These are phyloP conservation scores for Toxonevra muliebris DNA, from an alignment of 2,888 invertebrate genomes.

Conservation along the genomic window DNA sequence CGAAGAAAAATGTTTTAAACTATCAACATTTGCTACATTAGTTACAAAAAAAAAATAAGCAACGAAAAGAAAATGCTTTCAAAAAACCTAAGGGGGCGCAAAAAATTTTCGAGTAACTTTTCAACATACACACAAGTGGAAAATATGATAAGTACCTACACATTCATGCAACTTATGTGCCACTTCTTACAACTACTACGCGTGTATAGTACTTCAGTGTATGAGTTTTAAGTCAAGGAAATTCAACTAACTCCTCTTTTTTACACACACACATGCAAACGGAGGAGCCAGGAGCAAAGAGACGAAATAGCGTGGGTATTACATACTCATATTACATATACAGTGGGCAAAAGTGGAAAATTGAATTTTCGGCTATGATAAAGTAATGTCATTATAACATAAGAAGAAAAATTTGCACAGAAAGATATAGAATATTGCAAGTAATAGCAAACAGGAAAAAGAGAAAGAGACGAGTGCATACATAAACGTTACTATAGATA, in stretches of 20 bases:
- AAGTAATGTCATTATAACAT: too few relatives aligned
- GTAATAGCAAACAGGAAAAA: too few relatives aligned
- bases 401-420: too few relatives aligned
- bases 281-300: not conserved
- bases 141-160: constrained; percentile 7
- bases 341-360: too few relatives aligned
- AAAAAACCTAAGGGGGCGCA: not conserved
- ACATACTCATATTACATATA: too few relatives aligned
- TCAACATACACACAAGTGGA: not conserved
- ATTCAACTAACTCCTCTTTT: not conserved
- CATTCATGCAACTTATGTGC: constrained; percentile 5
- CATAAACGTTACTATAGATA: too few relatives aligned
- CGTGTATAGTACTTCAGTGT: not conserved
- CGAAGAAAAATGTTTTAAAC: too few relatives aligned
- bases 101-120: not conserved
- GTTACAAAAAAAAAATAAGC: not conserved
- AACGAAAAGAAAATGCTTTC: not conserved
- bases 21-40: too few relatives aligned
- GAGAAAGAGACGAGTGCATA: too few relatives aligned
- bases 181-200: not conserved
- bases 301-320: too few relatives aligned
- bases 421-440: too few relatives aligned
- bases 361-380: too few relatives aligned
- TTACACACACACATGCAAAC: not conserved
- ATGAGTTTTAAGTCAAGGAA: not conserved